phyloP scores from a whole-genome alignment of 37 sponge, comb jelly and placozoan species.

The Theonella swinhoei region DNA sequence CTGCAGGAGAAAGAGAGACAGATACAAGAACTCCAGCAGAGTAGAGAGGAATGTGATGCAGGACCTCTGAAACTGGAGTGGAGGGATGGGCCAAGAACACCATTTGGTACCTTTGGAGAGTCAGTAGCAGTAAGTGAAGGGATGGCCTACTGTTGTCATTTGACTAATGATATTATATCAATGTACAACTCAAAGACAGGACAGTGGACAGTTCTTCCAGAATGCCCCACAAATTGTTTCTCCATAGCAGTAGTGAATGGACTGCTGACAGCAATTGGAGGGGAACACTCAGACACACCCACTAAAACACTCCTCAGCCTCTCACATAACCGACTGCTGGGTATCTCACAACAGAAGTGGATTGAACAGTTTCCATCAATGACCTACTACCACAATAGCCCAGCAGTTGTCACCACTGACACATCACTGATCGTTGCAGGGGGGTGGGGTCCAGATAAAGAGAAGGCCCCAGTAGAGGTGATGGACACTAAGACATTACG shows the following conservation, averaged over 20 bases:
- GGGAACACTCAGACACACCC: not conserved
- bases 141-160: not conserved
- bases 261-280: constrained; percentile 10
- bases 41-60: too few species aligned
- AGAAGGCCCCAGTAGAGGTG: not conserved
- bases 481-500: constrained; percentile 16
- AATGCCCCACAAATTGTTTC: not conserved
- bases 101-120: not conserved
- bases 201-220: constrained; percentile 5
- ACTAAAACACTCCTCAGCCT: constrained; percentile 5
- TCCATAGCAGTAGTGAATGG: constrained; percentile 5
- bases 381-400: not conserved
- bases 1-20: too few species aligned
- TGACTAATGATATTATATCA: not conserved
- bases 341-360: not conserved
- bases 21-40: too few species aligned
- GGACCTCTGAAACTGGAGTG: constrained; percentile 1
- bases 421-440: constrained; percentile 1
- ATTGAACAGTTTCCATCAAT: constrained; percentile 6
- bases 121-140: not conserved
- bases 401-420: not conserved
- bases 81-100: constrained; percentile 2
- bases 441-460: not conserved
- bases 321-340: too few species aligned
- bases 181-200: not conserved